Evolutionary conservation across 2,888 invertebrate genomes (phyloP), one percentile per base, ranked within the genome.

Genomic region (Lasiommata megera): DNA sequence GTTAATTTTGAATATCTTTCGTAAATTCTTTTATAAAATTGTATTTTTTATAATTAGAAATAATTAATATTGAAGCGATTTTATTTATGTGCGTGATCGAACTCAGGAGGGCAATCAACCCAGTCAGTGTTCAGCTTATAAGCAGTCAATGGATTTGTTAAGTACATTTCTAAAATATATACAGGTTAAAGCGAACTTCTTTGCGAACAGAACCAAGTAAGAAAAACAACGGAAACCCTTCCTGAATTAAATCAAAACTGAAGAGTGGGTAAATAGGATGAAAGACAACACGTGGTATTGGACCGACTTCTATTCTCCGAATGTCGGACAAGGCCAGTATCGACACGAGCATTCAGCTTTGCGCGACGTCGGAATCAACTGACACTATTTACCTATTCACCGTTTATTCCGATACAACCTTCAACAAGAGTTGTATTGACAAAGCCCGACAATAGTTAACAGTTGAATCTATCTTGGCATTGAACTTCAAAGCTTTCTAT

Each of bases 251-350:
- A n/a, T n/a, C n/a, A n/a, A n/a, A n/a, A n/a, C n/a, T n/a, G n/a
- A n/a, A n/a, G n/a, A n/a, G n/a, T n/a, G n/a, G 75, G 75, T 71
- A 61, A 52, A 53, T 44, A 44, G 36, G 43, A 12, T 36, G 36
- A 79, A 77, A 82, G 76, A 80, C 79, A 70, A 79, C 76, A 77
- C 74, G 74, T 65, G 75, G 64, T 67, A 62, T 62, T 40, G 65
- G 18, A 51, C 31, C 29, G 28, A 53, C 41, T 59, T 52, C 57
- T 56, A 53, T 56, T 59, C 65, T 66, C 67, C 59, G 65, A 71
- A 82, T 79, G 71, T 82, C 72, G 83, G 73, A 73, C 85, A 82
- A 84, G 84, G 84, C 68, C 71, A 64, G 54, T 51, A 62, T 53
- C 46, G 66, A 53, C 63, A 63, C 74, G 71, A 69, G 66, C 63